Conservation (phyloP, 2,888 invertebrate species). For the Glyphotaelius pellucidus region DNA sequence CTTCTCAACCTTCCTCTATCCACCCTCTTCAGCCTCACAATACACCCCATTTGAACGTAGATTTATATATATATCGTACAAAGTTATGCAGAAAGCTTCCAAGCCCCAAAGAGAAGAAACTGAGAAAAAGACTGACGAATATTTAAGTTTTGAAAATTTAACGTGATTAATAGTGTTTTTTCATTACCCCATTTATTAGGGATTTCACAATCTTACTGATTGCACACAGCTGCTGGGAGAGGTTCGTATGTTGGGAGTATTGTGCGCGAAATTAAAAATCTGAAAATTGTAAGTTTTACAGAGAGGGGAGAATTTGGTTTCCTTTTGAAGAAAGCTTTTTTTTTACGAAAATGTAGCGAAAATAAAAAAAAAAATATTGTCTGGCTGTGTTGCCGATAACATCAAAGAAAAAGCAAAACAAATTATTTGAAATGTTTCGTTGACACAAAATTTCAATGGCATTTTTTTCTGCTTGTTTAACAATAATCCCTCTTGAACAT, state of each 20-base stretch:
- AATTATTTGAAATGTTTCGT: neutral
- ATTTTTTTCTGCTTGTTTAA: neutral
- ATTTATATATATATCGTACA: too few relatives aligned
- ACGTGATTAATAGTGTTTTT: too few relatives aligned
- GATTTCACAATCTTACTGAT: too few relatives aligned
- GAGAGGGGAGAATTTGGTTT: neutral
- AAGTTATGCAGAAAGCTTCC: too few relatives aligned
- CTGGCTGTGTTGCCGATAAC: neutral
- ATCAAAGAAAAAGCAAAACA: neutral
- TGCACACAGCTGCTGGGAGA: neutral
- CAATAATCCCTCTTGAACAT: neutral
- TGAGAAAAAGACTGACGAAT: too few relatives aligned
- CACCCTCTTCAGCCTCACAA: too few relatives aligned
- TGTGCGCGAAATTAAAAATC: too few relatives aligned
- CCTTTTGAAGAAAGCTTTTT: neutral
- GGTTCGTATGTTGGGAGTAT: fast-evolving
- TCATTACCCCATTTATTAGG: too few relatives aligned
- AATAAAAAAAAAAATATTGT: neutral
- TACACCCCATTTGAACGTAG: neutral
- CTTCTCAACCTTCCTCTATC: neutral
- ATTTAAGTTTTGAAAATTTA: too few relatives aligned
- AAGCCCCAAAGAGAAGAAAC: too few relatives aligned
- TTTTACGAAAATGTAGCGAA: neutral
- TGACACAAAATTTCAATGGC: neutral
- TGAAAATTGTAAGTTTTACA: too few relatives aligned